Conservation (phyloP, 2,888 invertebrate genomes). For the Plebejus anna region DNA sequence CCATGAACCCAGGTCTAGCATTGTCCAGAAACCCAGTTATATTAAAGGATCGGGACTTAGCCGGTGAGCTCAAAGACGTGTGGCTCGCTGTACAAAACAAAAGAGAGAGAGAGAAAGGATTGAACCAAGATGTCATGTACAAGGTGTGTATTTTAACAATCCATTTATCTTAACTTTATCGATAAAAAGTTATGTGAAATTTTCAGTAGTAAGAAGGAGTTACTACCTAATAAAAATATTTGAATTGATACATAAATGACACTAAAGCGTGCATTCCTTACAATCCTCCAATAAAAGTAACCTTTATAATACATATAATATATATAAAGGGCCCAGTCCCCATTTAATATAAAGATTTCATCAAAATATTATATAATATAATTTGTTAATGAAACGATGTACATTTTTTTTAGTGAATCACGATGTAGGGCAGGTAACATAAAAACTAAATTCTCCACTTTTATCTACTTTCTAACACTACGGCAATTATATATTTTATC, state of each 20-base stretch:
- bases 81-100: slow-evolving; percentile 85
- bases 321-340: too few relatives aligned
- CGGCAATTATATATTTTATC: background rate
- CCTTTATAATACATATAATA: too few relatives aligned
- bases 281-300: too few relatives aligned
- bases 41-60: slow-evolving; percentile 83
- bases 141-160: slow-evolving; percentile 50
- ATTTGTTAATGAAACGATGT: background rate
- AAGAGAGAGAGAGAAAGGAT: slow-evolving; percentile 75
- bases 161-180: background rate
- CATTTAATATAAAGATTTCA: background rate
- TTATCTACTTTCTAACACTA: background rate
- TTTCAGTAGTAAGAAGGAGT: too few relatives aligned
- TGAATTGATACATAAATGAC: too few relatives aligned
- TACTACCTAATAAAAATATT: too few relatives aligned
- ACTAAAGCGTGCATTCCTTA: too few relatives aligned
- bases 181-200: too few relatives aligned
- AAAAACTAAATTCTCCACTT: slow-evolving; percentile 13
- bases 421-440: slow-evolving; percentile 23
- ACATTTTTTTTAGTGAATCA: slow-evolving; percentile 25
- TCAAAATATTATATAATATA: background rate
- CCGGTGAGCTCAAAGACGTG: slow-evolving; percentile 86
- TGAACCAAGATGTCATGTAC: slow-evolving; percentile 71
- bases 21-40: slow-evolving; percentile 81
- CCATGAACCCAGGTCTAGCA: slow-evolving; percentile 83